These are phyloP conservation scores for Alcedo quadribrachys DNA, from an alignment of 2,797 vertebrate species.

Conservation along the genomic window DNA sequence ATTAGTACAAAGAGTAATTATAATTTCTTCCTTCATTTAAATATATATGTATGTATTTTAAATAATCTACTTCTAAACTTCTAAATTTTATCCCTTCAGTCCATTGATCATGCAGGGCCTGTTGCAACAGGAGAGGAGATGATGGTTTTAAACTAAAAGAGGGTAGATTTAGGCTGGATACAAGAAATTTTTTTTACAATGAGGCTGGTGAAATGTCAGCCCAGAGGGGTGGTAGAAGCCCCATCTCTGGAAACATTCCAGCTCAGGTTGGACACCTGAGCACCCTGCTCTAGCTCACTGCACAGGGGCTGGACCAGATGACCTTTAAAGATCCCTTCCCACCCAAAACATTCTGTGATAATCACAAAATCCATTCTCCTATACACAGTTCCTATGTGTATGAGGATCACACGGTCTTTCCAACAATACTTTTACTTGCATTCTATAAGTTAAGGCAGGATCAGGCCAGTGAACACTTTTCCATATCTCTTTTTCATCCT, in stretches of 20 bases:
- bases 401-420: not conserved
- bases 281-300: not conserved
- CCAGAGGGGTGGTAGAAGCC: not conserved
- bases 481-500: not conserved
- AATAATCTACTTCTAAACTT: not conserved
- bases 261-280: not conserved
- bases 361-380: not conserved
- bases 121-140: not conserved
- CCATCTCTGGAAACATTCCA: not conserved
- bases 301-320: not conserved
- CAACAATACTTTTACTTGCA: not conserved
- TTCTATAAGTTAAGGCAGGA: not conserved
- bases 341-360: not conserved
- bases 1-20: not conserved
- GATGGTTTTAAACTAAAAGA: not conserved
- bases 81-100: accelerated
- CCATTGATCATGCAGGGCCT: not conserved
- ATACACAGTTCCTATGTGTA: accelerated
- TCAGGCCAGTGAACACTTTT: not conserved
- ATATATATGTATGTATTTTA: no score
- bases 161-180: not conserved
- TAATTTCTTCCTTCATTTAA: not conserved
- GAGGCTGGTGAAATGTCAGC: not conserved
- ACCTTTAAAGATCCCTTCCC: not conserved
- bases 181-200: not conserved